A percentile compares a stretch with the other conserved stretches of the same genome.
Evolutionary conservation across 1,140 invertebrate species (phyloP).

Genomic region (Choristoneura fumiferana): DNA sequence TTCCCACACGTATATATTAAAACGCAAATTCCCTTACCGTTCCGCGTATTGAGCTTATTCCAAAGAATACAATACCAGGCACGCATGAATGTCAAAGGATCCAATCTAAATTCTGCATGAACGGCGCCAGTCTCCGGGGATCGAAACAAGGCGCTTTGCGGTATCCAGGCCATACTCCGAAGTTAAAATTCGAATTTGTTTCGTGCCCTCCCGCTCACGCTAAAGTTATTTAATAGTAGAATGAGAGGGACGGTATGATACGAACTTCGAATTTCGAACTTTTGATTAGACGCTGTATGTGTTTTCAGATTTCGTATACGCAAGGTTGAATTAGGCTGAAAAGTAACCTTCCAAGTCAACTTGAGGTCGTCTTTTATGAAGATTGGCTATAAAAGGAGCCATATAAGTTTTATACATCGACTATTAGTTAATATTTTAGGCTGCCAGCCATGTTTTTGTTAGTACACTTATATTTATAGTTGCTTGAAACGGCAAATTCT

Average conservation of each 20-base stretch:
- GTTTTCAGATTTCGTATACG: too few species aligned
- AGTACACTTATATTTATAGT: too few species aligned
- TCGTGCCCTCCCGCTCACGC: too few species aligned
- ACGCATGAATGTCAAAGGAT: slow-evolving; percentile 7
- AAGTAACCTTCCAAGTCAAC: background rate
- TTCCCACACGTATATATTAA: background rate
- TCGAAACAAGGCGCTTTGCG: too few species aligned
- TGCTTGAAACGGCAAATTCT: too few species aligned
- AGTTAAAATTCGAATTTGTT: too few species aligned
- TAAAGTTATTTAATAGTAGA: too few species aligned
- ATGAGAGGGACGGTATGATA: too few species aligned
- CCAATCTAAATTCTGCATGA: background rate
- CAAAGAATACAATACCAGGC: slow-evolving; percentile 13
- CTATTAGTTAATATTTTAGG: slow-evolving; percentile 5
- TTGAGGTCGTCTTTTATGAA: slow-evolving; percentile 16
- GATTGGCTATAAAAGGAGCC: slow-evolving; percentile 8
- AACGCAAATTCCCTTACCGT: background rate
- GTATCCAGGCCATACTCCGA: too few species aligned
- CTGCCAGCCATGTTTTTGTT: background rate
- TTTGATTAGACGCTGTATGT: too few species aligned
- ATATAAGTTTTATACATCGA: background rate
- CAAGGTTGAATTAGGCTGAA: background rate
- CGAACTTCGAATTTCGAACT: too few species aligned
- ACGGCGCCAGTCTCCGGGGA: background rate
- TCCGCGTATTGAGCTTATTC: background rate